Conservation (phyloP, 1,140 invertebrate genomes). For the Limonius californicus region DNA sequence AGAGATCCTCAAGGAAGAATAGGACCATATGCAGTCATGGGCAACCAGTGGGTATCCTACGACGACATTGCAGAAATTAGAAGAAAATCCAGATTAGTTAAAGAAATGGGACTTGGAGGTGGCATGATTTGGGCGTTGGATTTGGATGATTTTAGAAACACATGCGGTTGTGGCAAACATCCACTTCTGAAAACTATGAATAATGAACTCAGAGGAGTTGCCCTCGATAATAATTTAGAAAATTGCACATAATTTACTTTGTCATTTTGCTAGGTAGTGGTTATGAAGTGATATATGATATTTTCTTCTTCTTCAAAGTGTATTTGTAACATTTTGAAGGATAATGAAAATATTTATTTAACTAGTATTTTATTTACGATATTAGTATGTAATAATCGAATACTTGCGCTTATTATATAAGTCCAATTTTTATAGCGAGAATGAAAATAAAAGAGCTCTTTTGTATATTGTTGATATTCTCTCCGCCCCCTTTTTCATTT, state of each 20-base stretch:
- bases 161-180: conserved; percentile 61
- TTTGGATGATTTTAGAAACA: conserved; percentile 70
- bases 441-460: no score
- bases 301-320: conserved; percentile 14
- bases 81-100: conserved; percentile 57
- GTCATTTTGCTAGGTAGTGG: not conserved
- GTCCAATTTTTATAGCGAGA: not conserved
- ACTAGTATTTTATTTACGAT: not conserved
- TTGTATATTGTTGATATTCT: no score
- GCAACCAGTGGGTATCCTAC: conserved; percentile 79
- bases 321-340: conserved; percentile 13
- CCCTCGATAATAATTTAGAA: conserved; percentile 30
- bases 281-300: not conserved
- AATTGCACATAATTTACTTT: conserved; percentile 37
- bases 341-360: conserved; percentile 17
- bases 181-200: conserved; percentile 57
- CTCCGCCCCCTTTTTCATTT: no score
- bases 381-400: not conserved
- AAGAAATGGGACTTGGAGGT: conserved; percentile 61
- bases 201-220: conserved; percentile 50
- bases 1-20: conserved; percentile 60
- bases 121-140: conserved; percentile 77
- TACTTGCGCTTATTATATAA: not conserved
- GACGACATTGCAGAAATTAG: conserved; percentile 67
- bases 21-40: conserved; percentile 69